phyloP scores from a whole-genome alignment of 2,113 vertebrate genomes.

The Limnothrissa miodon region DNA sequence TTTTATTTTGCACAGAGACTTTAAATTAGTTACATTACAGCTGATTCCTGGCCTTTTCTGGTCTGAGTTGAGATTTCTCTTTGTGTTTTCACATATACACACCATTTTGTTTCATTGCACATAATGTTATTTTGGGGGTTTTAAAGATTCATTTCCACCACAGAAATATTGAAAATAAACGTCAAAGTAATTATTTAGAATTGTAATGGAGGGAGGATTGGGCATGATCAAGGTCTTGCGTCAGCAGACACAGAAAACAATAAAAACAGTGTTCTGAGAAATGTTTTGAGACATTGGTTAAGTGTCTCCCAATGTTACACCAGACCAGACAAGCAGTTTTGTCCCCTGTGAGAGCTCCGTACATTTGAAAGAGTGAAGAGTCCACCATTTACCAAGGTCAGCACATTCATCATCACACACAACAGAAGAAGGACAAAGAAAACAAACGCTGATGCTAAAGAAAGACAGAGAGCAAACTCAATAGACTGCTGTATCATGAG shows the following conservation, averaged over 20 bases:
- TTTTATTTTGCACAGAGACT: no score
- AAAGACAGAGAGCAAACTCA: not conserved
- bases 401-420: conserved; percentile 39
- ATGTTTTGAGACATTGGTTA: conserved; percentile 17
- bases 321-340: conserved; percentile 24
- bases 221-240: not conserved
- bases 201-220: no score
- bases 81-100: no score
- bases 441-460: conserved; percentile 37
- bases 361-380: conserved; percentile 41
- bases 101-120: no score
- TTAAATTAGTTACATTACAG: no score
- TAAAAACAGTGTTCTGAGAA: not conserved
- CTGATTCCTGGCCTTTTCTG: no score
- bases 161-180: not conserved
- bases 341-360: conserved; percentile 31
- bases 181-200: no score
- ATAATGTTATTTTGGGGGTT: no score
- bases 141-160: no score
- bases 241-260: not conserved
- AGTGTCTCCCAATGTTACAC: conserved; percentile 31
- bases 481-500: not conserved
- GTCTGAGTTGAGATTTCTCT: no score
- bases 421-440: conserved; percentile 28
- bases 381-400: conserved; percentile 36